A percentile compares a stretch with the other conserved stretches of the same genome.
These are phyloP conservation scores for Tineola bisselliella DNA, from an alignment of 2,888 invertebrate genomes.

Conservation along the genomic window DNA sequence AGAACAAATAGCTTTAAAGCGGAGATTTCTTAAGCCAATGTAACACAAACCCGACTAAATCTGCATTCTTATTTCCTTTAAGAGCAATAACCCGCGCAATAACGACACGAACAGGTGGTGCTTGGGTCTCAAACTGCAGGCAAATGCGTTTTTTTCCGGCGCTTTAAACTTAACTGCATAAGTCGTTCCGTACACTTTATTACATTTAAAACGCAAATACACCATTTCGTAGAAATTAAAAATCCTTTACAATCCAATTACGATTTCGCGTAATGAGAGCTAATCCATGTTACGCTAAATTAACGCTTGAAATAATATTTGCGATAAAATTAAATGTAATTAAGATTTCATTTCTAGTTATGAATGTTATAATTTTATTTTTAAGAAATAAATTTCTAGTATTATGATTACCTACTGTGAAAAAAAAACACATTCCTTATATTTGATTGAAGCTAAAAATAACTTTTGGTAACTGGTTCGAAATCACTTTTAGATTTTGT, in stretches of 20 bases:
- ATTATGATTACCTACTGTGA: too few relatives aligned
- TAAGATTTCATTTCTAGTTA: background rate
- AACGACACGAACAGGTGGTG: conserved; percentile 54
- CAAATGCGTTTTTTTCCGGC: conserved; percentile 48
- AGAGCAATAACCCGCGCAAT: conserved; percentile 42
- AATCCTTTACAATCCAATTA: background rate
- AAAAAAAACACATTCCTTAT: too few relatives aligned
- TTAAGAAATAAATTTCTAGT: too few relatives aligned
- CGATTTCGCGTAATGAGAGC: background rate
- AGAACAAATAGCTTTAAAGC: background rate
- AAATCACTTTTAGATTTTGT: too few relatives aligned
- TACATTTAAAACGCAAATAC: conserved; percentile 6
- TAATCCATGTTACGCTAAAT: background rate
- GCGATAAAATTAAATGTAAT: background rate
- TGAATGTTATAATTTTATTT: background rate
- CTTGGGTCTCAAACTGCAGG: conserved; percentile 32
- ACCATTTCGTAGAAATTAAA: conserved; percentile 1
- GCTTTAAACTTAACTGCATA: conserved; percentile 24
- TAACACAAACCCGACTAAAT: conserved; percentile 14
- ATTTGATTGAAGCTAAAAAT: too few relatives aligned
- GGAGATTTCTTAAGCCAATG: conserved; percentile 7
- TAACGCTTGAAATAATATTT: background rate
- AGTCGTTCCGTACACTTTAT: conserved; percentile 19
- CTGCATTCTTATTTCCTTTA: conserved; percentile 24
- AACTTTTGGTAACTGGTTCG: too few relatives aligned